Evolutionary conservation across 1,140 invertebrate genomes (phyloP).

Genomic region (Ips typographus): DNA sequence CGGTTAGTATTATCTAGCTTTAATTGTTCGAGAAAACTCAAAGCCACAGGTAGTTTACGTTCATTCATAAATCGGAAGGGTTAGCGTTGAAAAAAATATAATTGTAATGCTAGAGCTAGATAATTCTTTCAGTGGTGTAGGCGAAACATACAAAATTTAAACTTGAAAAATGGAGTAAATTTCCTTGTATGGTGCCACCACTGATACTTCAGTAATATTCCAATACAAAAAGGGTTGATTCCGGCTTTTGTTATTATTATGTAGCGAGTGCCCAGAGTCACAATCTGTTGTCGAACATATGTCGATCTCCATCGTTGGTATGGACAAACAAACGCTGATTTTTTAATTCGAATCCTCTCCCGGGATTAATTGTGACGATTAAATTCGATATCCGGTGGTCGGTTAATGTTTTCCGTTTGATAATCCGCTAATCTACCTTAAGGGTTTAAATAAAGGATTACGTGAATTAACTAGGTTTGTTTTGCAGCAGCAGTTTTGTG

Average conservation of each 20-base stretch:
- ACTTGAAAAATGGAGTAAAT: not conserved
- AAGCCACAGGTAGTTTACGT: not conserved
- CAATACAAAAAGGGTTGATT: constrained; percentile 22
- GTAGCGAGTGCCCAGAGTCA: constrained; percentile 32
- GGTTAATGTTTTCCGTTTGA: too few relatives aligned
- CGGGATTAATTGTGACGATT: constrained; percentile 16
- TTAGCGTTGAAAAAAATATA: not conserved
- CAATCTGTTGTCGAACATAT: constrained; percentile 34
- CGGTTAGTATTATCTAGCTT: not conserved
- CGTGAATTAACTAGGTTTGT: too few relatives aligned
- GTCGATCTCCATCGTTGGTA: constrained; percentile 19
- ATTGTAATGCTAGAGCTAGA: not conserved
- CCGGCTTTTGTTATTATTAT: constrained; percentile 21
- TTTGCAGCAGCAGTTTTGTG: too few relatives aligned
- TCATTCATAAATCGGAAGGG: not conserved
- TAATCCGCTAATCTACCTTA: too few relatives aligned
- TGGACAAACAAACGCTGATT: constrained; percentile 21
- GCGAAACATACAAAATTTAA: not conserved
- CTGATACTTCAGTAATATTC: constrained; percentile 19
- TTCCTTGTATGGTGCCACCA: not conserved
- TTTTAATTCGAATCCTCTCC: constrained; percentile 10
- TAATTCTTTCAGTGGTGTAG: not conserved
- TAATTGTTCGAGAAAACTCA: not conserved
- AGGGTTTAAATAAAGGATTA: too few relatives aligned
- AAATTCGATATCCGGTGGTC: constrained; percentile 15